phyloP scores from a whole-genome alignment of 2,797 vertebrate species.

The Tragelaphus oryx region DNA sequence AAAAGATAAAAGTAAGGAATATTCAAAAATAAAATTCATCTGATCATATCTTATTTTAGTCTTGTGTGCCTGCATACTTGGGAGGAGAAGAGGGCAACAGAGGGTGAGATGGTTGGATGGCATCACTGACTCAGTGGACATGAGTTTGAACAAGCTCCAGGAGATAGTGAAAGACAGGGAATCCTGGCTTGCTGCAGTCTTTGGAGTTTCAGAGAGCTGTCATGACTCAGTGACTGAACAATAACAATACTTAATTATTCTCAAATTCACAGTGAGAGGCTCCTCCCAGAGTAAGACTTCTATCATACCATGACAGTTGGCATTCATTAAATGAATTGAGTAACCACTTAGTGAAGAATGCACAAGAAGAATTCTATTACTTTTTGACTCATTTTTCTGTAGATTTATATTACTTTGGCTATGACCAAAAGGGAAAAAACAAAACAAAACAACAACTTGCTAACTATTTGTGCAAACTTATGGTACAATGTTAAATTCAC shows the following conservation, averaged over 20 bases:
- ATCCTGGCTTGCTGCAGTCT: not conserved
- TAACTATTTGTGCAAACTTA: not conserved
- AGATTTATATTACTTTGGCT: not conserved
- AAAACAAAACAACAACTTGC: not conserved
- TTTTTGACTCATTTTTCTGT: not conserved
- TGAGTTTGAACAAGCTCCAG: rapidly evolving
- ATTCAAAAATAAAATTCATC: not conserved
- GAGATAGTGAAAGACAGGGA: not conserved
- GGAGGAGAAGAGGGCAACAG: not conserved
- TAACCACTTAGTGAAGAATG: not conserved
- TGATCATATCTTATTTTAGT: not conserved
- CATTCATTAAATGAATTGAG: not conserved
- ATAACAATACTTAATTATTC: not conserved
- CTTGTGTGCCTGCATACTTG: not conserved
- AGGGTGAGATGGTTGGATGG: not conserved
- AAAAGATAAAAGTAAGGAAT: not conserved
- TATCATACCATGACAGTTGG: not conserved
- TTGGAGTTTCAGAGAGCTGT: not conserved
- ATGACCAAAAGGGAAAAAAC: not conserved
- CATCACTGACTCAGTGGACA: not conserved
- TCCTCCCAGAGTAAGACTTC: not conserved
- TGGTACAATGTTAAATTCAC: not conserved
- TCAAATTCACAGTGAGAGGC: not conserved
- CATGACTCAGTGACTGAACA: not conserved
- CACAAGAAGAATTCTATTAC: not conserved